Conservation (phyloP, 2,797 vertebrate genomes). For the Enteromius treurensis region DNA sequence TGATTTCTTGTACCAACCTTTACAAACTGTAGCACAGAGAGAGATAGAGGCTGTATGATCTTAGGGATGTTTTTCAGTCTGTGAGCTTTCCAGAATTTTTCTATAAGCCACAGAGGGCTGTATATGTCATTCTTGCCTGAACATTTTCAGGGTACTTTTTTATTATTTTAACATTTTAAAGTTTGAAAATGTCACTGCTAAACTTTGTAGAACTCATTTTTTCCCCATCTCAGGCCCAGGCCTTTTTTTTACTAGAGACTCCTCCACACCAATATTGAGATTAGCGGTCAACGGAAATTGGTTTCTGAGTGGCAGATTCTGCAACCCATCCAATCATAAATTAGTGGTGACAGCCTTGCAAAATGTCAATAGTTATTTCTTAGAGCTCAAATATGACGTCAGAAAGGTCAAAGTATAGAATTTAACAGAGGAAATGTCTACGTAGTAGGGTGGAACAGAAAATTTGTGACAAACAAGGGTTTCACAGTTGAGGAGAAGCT, state of each 20-base stretch:
- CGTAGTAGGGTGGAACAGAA: neutral
- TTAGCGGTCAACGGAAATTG: neutral
- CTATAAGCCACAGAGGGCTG: neutral
- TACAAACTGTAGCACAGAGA: conserved; percentile 22
- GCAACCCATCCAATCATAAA: neutral
- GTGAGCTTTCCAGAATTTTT: neutral
- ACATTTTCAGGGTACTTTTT: neutral
- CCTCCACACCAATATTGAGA: neutral
- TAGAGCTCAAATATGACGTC: neutral
- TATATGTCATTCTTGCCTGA: neutral
- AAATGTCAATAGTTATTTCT: neutral
- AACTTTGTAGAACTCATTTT: neutral
- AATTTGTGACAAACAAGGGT: neutral
- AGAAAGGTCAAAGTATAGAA: neutral
- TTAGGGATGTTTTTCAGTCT: neutral
- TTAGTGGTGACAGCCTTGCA: neutral
- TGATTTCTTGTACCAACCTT: conserved; percentile 18
- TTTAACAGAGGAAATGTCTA: neutral
- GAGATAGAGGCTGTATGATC: neutral
- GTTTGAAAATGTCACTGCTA: neutral
- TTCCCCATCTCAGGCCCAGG: too few species aligned
- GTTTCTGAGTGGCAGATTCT: neutral
- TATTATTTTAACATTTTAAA: conserved; percentile 1
- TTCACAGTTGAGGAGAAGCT: neutral
- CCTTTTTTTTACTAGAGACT: neutral